Evolutionary conservation across 2,113 vertebrate species (phyloP).

Genomic region (Oxyura jamaicensis): DNA sequence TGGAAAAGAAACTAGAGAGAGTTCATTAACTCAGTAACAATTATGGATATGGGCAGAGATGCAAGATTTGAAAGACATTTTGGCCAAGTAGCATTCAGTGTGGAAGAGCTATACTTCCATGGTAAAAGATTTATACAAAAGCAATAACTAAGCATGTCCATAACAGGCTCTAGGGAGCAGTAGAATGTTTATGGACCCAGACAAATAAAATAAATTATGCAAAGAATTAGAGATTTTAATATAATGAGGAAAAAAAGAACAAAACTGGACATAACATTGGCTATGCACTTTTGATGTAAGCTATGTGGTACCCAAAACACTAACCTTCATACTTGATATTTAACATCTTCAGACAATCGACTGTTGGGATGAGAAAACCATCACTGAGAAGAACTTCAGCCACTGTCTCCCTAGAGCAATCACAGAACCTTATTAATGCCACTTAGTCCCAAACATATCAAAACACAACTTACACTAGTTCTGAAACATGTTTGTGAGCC

Average conservation of each 20-base stretch:
- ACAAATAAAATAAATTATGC: neutral
- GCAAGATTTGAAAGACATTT: neutral
- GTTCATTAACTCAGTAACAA: neutral
- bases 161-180: neutral
- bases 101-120: neutral
- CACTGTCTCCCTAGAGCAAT: conserved; percentile 74
- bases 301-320: neutral
- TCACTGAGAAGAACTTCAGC: conserved; percentile 85
- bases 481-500: neutral
- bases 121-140: neutral
- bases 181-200: neutral
- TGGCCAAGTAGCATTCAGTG: neutral
- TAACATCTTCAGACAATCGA: conserved; percentile 85
- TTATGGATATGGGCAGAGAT: neutral
- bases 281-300: neutral
- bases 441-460: neutral
- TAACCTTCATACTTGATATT: conserved; percentile 83
- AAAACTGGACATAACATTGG: neutral
- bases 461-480: neutral
- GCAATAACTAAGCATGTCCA: neutral
- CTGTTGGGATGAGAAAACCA: conserved; percentile 91
- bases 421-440: neutral
- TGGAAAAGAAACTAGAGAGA: neutral
- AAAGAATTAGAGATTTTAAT: neutral
- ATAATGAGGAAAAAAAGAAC: neutral